Conservation (phyloP, 2,797 vertebrate genomes). For the Poecilia wingei region DNA sequence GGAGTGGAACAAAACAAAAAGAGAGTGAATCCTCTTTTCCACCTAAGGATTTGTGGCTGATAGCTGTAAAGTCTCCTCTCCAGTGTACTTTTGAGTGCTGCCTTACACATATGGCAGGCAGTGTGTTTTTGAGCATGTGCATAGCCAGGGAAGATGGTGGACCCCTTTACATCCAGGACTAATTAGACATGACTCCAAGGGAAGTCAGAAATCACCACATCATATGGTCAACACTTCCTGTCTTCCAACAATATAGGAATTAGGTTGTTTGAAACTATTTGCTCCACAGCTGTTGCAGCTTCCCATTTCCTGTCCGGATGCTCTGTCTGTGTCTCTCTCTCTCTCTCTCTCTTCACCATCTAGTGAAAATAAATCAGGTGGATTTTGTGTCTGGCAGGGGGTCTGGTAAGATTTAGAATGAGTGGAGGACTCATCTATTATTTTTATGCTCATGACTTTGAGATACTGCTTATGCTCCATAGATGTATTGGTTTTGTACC, state of each 20-base stretch:
- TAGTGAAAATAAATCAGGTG: conserved; percentile 59
- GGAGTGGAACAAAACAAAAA: neutral
- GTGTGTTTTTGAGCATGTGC: conserved; percentile 45
- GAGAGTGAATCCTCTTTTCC: neutral
- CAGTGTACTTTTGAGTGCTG: conserved; percentile 42
- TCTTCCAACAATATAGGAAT: conserved; percentile 45
- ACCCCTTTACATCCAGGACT: conserved; percentile 64
- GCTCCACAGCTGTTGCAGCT: conserved; percentile 54
- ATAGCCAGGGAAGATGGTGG: conserved; percentile 52
- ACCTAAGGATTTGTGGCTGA: conserved; percentile 29
- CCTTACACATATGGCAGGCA: conserved; percentile 66
- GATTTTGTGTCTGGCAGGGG: conserved; percentile 52
- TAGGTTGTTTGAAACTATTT: conserved; percentile 37
- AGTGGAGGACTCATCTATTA: conserved; percentile 34
- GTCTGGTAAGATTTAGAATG: conserved; percentile 34
- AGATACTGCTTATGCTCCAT: neutral
- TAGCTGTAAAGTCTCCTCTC: conserved; percentile 26
- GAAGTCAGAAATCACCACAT: conserved; percentile 68
- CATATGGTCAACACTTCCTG: conserved; percentile 64
- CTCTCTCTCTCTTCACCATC: conserved; percentile 51
- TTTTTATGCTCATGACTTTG: neutral
- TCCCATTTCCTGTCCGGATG: conserved; percentile 52
- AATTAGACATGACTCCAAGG: conserved; percentile 65
- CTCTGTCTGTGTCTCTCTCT: conserved; percentile 53
- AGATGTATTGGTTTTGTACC: neutral